Conservation (phyloP, 2,797 vertebrate genomes). For the Alcedo atthis region DNA sequence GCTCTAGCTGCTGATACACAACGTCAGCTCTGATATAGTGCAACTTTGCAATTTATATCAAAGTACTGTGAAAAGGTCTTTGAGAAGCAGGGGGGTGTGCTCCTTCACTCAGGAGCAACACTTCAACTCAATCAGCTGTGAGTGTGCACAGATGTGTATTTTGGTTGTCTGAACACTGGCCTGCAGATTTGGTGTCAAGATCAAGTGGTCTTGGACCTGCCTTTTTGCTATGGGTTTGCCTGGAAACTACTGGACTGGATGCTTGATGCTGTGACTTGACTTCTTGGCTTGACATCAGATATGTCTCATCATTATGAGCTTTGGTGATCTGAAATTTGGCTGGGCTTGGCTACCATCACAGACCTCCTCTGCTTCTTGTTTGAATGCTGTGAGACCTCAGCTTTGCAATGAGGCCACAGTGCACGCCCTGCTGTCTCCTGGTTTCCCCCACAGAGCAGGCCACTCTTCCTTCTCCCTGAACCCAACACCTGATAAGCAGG, state of each 20-base stretch:
- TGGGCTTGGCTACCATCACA: neutral
- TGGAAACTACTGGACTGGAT: neutral
- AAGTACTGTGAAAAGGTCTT: neutral
- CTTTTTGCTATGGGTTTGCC: neutral
- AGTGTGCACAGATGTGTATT: neutral
- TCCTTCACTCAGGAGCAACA: neutral
- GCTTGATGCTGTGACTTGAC: neutral
- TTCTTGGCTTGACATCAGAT: neutral
- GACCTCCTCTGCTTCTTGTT: neutral
- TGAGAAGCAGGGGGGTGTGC: neutral
- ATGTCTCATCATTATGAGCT: neutral
- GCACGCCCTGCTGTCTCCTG: neutral
- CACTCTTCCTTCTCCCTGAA: neutral
- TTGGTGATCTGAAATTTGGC: neutral
- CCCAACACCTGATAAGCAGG: neutral
- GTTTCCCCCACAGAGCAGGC: neutral
- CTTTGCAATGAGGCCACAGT: neutral
- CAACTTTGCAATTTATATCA: neutral
- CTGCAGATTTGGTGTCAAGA: neutral
- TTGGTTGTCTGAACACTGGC: neutral
- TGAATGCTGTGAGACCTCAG: neutral
- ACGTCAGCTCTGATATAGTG: neutral
- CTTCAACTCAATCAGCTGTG: neutral
- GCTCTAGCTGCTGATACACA: neutral
- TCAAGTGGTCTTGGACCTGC: neutral